These are phyloP conservation scores for Hydropotes inermis DNA, from an alignment of 2,113 vertebrate genomes.

Conservation along the genomic window DNA sequence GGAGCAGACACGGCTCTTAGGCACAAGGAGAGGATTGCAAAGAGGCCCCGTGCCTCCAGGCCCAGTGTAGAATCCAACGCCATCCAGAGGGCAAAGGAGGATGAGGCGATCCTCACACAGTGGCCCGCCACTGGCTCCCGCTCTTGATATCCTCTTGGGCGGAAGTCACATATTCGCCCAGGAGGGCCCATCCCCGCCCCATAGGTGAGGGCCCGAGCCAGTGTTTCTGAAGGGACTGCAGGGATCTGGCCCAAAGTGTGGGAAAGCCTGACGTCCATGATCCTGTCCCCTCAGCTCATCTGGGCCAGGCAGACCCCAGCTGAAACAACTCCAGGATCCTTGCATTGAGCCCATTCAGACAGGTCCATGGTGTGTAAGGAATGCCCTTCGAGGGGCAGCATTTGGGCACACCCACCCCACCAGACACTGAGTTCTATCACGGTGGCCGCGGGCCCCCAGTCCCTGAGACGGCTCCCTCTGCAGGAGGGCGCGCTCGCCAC, in stretches of 20 bases:
- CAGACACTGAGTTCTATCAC: not conserved
- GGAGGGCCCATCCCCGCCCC: not conserved
- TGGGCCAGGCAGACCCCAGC: not conserved
- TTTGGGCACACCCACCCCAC: not conserved
- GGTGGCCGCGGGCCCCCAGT: not conserved
- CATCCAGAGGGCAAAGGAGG: not conserved
- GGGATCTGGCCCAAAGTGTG: not conserved
- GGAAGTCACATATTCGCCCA: not conserved
- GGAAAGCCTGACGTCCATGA: not conserved
- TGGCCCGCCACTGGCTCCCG: not conserved
- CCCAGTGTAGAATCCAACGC: not conserved
- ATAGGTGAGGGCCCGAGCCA: not conserved
- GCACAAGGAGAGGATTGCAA: not conserved
- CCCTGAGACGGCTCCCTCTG: not conserved
- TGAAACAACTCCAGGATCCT: not conserved
- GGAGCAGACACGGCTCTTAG: not conserved
- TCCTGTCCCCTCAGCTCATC: not conserved
- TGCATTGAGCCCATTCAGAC: not conserved
- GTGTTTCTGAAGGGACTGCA: not conserved
- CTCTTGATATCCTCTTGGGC: not conserved
- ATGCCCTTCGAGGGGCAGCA: rapidly evolving
- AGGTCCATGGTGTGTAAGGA: not conserved
- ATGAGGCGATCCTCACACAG: not conserved
- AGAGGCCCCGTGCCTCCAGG: rapidly evolving
- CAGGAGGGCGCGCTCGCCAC: not conserved